Base-by-base conservation (phyloP, 2,113 vertebrate species). In the Phyllostomus hastatus region DNA sequence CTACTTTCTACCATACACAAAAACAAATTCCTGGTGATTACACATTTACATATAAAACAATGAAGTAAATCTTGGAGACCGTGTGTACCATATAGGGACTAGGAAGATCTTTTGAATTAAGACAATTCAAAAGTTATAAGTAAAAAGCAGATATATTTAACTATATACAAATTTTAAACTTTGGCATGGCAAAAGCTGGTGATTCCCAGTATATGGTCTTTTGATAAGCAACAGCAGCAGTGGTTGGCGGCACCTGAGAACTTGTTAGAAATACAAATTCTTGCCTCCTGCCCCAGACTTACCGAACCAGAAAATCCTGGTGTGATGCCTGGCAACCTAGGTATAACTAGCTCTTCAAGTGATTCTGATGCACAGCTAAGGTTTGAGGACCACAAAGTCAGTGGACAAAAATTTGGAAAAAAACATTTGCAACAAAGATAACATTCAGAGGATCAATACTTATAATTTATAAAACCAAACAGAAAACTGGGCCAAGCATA, bases 31-130 rank as follows among this genome's bases (percentile, higher is more conserved):
- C 88, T 15, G 15, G 84, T 89, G 26, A 75, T 66, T 72, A 88
- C 38, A 92, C 41, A 90, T 31, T 67, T 85, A 92, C 70, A 61
- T 50, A 17, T 92, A 80, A 90, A 95, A 93, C 28, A 93, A 61
- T 64, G 17, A 95, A 81, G 52, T 76, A 72, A 69, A 86, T 75
- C 67, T 64, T 93, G 3, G 66, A 85, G 26, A 57, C 57, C 17
- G 67, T 35, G 75, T 35, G 24, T 33, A 73, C 12, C 73, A 57
- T 67, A 78, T 10, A 64, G 26, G 38, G n/a, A 66, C 46, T 66
- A 46, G 16, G 50, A 43, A 79, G 52, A 54, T 24, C 38, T 59
- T 81, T 86, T 48, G 38, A 87, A 92, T 69, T 83, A 88, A 76
- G 48, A 80, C 20, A 61, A 84, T 70, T 78, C 1, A 33, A 91